A percentile compares a stretch with the other conserved stretches of the same genome.
These are phyloP conservation scores for Cybosia mesomella DNA, from an alignment of 2,888 invertebrate species.

Conservation along the genomic window DNA sequence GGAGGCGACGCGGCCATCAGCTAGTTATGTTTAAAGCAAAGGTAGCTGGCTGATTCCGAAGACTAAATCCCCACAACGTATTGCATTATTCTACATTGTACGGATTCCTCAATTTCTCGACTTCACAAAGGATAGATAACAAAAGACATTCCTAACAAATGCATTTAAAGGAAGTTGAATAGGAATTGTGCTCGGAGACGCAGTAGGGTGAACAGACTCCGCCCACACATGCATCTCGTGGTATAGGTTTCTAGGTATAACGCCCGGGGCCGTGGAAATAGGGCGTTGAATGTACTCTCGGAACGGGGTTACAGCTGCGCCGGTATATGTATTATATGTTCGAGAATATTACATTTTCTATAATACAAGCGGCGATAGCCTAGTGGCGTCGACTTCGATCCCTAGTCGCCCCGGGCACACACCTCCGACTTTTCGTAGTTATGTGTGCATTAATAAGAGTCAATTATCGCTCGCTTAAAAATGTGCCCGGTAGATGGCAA, in stretches of 20 bases:
- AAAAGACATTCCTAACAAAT: slow-evolving; percentile 7
- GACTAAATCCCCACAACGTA: background rate
- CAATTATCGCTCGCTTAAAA: too few relatives aligned
- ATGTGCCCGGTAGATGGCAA: too few relatives aligned
- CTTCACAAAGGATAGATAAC: slow-evolving; percentile 2
- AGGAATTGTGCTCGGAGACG: slow-evolving; percentile 6
- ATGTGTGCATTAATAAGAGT: too few relatives aligned
- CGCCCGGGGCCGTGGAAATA: slow-evolving; percentile 69
- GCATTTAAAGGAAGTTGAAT: slow-evolving; percentile 12
- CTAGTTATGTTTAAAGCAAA: too few relatives aligned
- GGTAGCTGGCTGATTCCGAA: background rate
- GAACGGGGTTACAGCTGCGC: slow-evolving; percentile 64
- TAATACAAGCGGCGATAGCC: too few relatives aligned
- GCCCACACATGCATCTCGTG: slow-evolving; percentile 14
- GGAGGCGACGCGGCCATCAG: too few relatives aligned
- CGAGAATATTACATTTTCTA: background rate
- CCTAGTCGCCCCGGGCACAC: too few relatives aligned
- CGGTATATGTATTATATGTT: background rate
- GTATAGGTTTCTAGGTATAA: slow-evolving; percentile 60
- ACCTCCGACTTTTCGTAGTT: too few relatives aligned
- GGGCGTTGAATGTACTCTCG: slow-evolving; percentile 67
- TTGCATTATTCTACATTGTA: background rate
- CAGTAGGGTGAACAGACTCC: slow-evolving; percentile 14
- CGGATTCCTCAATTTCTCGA: background rate
- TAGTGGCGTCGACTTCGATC: too few relatives aligned